Conservation (phyloP, 1,140 invertebrate species). For the Solenopsis fugax region DNA sequence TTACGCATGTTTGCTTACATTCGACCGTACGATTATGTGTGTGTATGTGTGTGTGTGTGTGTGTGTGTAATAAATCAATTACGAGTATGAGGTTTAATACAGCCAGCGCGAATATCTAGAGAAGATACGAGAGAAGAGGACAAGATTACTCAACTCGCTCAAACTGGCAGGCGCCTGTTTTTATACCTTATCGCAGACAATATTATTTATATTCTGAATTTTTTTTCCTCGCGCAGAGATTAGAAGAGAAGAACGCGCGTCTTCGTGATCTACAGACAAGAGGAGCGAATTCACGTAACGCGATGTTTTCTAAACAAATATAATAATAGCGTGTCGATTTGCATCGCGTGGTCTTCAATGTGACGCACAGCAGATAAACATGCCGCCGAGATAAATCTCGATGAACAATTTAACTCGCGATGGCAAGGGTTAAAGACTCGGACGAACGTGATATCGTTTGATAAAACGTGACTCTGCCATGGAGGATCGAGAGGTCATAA, state of each 20-base stretch:
- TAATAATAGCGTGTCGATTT: constrained; percentile 1
- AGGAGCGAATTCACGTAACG: neutral
- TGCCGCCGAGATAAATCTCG: constrained; percentile 1
- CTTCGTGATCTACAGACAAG: neutral
- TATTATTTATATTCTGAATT: neutral
- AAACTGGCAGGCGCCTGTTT: constrained; percentile 9
- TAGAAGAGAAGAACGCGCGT: neutral
- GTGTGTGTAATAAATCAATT: neutral
- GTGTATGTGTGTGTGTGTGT: neutral
- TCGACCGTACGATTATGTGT: neutral
- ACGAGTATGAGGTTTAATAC: neutral
- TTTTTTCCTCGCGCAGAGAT: neutral
- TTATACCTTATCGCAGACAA: neutral
- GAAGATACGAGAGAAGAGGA: neutral
- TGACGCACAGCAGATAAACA: constrained; percentile 7
- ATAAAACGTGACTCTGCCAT: constrained; percentile 10
- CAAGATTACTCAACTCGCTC: neutral
- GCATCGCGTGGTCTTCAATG: neutral
- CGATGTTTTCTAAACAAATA: constrained; percentile 11
- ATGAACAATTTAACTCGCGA: constrained; percentile 37
- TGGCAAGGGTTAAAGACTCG: constrained; percentile 34
- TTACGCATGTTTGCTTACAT: neutral
- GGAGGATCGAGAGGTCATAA: constrained; percentile 11
- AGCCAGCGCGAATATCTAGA: neutral
- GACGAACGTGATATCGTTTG: constrained; percentile 1